A percentile compares a stretch with the other conserved stretches of the same genome.
Evolutionary conservation across 2,113 vertebrate genomes (phyloP).

Genomic region (Erinaceus europaeus): DNA sequence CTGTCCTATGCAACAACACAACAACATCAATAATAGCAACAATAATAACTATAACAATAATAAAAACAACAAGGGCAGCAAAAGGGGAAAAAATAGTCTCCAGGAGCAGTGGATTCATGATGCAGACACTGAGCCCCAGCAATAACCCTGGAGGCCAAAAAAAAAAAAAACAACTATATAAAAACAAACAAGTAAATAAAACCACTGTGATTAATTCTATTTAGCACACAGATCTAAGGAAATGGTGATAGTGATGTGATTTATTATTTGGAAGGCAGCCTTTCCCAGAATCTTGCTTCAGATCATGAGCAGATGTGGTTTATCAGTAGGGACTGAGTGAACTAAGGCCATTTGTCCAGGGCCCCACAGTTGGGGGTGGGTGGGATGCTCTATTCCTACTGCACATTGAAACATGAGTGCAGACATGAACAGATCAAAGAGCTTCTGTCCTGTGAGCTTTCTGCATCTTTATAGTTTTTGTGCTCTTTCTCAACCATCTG

Average conservation of each 20-base stretch:
- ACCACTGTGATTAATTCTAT: not conserved
- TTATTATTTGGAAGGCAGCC: not conserved
- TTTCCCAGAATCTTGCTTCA: not conserved
- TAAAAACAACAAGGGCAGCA: no score
- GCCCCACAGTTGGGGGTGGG: not conserved
- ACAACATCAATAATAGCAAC: no score
- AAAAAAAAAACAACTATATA: no score
- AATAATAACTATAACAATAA: no score
- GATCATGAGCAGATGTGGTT: not conserved
- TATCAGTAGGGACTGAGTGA: not conserved
- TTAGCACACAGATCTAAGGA: not conserved
- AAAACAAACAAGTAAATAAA: no score
- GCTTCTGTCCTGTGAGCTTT: not conserved
- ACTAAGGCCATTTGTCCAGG: not conserved
- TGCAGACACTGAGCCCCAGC: no score
- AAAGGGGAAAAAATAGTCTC: no score
- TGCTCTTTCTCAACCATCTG: not conserved
- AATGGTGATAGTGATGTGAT: not conserved
- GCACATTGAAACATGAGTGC: not conserved
- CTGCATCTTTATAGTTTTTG: not conserved
- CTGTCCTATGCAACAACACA: no score
- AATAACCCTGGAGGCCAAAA: no score
- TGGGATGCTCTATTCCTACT: not conserved
- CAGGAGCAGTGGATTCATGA: no score
- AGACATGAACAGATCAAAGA: not conserved